Evolutionary conservation across 1,140 invertebrate genomes (phyloP).

Genomic region (Zaprionus gabonicus): DNA sequence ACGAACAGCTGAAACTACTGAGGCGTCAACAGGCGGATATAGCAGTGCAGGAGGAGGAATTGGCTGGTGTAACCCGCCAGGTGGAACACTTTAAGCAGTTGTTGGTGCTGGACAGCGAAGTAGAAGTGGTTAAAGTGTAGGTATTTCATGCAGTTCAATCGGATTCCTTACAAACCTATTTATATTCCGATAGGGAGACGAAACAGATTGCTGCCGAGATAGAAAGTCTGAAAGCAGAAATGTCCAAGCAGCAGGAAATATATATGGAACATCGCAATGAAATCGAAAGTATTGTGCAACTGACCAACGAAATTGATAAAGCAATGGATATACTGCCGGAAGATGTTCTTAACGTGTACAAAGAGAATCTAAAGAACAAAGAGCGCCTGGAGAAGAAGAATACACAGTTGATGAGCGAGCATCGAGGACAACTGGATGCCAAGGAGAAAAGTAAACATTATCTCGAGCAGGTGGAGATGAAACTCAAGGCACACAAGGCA

Average conservation of each 20-base stretch:
- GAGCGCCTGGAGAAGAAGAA: constrained; percentile 39
- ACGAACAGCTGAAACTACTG: constrained; percentile 20
- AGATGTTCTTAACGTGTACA: constrained; percentile 37
- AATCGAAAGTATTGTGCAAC: constrained; percentile 43
- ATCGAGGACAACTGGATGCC: constrained; percentile 6
- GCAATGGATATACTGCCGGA: constrained; percentile 37
- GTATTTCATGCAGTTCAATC: neutral
- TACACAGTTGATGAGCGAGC: neutral
- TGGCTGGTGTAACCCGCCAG: constrained; percentile 37
- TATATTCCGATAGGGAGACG: constrained; percentile 38
- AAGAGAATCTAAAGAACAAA: constrained; percentile 43
- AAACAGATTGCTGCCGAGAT: constrained; percentile 22
- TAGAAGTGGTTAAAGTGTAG: constrained; percentile 46
- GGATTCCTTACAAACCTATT: neutral
- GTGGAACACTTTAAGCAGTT: constrained; percentile 43
- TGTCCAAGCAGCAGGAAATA: constrained; percentile 33
- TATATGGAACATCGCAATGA: constrained; percentile 40
- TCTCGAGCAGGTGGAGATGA: constrained; percentile 5
- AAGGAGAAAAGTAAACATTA: constrained; percentile 26
- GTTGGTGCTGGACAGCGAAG: constrained; percentile 57
- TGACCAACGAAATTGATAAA: constrained; percentile 48
- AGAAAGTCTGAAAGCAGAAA: constrained; percentile 42
- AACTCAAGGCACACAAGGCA: constrained; percentile 25
- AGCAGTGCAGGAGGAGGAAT: constrained; percentile 23
- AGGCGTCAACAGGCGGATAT: constrained; percentile 21